Percentiles rank a stretch among this genome's conserved stretches.
Conservation (phyloP, 2,888 invertebrate species). For the Tineola bisselliella region DNA sequence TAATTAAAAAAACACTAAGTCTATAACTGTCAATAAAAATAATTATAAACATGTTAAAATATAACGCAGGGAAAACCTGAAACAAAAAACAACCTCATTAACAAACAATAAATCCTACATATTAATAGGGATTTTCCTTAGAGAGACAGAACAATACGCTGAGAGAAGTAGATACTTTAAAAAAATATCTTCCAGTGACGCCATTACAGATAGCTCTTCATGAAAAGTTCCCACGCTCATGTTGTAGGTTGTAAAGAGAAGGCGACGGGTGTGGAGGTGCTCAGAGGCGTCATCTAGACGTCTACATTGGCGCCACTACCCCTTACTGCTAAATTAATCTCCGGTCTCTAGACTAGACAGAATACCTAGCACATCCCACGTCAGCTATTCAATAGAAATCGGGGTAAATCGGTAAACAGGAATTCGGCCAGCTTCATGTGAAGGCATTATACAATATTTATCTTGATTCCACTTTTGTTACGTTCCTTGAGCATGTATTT, state of each 20-base stretch:
- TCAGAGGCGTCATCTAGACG: constrained; percentile 38
- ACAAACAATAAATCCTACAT: no score
- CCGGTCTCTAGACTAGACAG: constrained; percentile 9
- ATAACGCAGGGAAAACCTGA: no score
- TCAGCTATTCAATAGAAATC: neutral
- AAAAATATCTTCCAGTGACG: no score
- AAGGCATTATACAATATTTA: no score
- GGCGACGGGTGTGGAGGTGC: constrained; percentile 11
- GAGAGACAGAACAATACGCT: constrained; percentile 20
- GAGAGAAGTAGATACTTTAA: constrained; percentile 14
- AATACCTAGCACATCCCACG: constrained; percentile 3
- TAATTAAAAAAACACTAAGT: no score
- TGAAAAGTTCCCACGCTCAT: neutral
- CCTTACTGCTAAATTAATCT: constrained; percentile 31
- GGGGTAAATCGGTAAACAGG: neutral
- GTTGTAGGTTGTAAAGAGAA: neutral
- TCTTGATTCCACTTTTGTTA: no score
- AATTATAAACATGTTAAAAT: no score
- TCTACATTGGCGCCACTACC: constrained; percentile 33
- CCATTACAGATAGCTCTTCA: neutral
- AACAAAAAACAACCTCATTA: no score
- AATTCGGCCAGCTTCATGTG: neutral
- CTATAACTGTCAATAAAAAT: no score
- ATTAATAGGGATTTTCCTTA: constrained; percentile 15
- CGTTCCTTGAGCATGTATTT: no score